Evolutionary conservation across 1,140 invertebrate species (phyloP).

Genomic region (Maniola jurtina): DNA sequence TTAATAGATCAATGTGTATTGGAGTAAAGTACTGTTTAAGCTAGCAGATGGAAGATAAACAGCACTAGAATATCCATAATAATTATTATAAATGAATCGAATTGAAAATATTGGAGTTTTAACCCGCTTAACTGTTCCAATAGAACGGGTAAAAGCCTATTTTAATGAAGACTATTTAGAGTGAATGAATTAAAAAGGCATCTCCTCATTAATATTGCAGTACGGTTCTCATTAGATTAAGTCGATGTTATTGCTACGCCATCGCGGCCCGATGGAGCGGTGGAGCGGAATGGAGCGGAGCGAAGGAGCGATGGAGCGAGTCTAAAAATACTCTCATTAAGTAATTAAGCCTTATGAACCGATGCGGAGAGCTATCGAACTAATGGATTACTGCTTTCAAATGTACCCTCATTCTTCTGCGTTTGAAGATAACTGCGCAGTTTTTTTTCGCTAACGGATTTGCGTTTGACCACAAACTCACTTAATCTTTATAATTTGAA

Average conservation of each 20-base stretch:
- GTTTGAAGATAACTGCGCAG: background rate
- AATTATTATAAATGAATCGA: too few species aligned
- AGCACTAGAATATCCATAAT: too few species aligned
- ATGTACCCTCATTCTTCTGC: background rate
- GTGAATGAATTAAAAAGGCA: too few species aligned
- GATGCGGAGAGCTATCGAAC: background rate
- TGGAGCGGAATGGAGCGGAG: background rate
- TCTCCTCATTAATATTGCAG: background rate
- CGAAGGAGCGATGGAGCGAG: background rate
- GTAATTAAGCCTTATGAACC: constrained; percentile 1
- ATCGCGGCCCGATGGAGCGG: background rate
- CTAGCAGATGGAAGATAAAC: too few species aligned
- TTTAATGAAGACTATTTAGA: too few species aligned
- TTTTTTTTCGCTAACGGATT: background rate
- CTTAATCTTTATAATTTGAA: background rate
- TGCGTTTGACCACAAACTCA: background rate
- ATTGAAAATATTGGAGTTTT: too few species aligned
- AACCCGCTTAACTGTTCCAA: too few species aligned
- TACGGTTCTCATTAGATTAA: background rate
- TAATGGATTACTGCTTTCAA: background rate
- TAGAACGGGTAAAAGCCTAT: too few species aligned
- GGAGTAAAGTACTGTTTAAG: too few species aligned
- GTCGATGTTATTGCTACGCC: background rate
- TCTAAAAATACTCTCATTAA: constrained; percentile 1
- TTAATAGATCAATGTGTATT: too few species aligned